A percentile compares a stretch with the other conserved stretches of the same genome.
Conservation (phyloP, 2,113 vertebrate genomes). For the Apteryx mantelli region DNA sequence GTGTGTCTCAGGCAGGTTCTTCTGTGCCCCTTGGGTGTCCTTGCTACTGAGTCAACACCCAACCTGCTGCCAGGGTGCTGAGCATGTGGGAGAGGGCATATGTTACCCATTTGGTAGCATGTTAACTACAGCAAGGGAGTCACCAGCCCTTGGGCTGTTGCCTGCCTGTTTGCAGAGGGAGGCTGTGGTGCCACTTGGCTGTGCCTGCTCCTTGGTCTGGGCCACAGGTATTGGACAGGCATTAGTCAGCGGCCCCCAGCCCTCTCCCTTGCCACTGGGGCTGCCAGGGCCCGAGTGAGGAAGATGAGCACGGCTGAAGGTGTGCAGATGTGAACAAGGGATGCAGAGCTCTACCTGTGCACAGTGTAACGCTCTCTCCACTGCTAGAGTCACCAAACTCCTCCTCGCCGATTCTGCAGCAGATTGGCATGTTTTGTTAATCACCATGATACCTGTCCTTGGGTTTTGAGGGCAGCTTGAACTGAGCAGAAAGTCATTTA, state of each 20-base stretch:
- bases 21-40: too few species aligned
- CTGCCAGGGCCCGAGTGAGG: background rate
- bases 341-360: background rate
- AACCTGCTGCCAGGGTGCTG: background rate
- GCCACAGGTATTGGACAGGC: background rate
- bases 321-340: rapidly evolving
- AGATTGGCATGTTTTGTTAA: background rate
- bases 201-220: background rate
- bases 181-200: background rate
- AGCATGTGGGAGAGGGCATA: background rate
- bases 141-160: background rate
- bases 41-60: too few species aligned
- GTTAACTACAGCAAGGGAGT: background rate
- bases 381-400: background rate
- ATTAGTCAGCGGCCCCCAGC: background rate
- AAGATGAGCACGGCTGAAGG: background rate
- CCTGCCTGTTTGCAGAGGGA: background rate
- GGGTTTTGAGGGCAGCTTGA: background rate
- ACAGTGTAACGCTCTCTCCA: background rate
- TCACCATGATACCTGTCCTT: background rate
- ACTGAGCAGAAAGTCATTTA: background rate
- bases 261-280: rapidly evolving
- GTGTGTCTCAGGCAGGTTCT: too few species aligned
- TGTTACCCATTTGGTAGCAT: background rate
- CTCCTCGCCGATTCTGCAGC: background rate